phyloP scores from a whole-genome alignment of 2,797 vertebrate species.

The Xenopus petersii region DNA sequence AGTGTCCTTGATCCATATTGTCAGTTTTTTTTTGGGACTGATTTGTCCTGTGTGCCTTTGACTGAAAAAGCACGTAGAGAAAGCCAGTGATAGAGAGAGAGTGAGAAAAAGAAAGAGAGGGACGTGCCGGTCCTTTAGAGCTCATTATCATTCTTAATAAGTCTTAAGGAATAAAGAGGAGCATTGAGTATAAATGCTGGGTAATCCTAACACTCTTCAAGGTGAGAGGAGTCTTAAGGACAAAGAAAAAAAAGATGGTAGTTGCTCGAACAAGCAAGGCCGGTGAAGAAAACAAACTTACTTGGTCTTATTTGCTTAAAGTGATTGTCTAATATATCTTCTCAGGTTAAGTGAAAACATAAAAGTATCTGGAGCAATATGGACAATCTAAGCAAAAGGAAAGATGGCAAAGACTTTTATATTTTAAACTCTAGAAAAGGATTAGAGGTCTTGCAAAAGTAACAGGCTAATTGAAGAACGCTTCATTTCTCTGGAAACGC shows the following conservation, averaged over 20 bases:
- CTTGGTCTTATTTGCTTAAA: no score
- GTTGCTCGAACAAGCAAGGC: neutral
- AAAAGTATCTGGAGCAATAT: no score
- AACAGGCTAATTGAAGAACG: no score
- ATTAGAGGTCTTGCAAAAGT: no score
- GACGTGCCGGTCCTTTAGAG: conserved; percentile 87
- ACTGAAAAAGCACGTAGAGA: conserved; percentile 69
- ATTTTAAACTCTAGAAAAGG: no score
- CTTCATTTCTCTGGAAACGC: no score
- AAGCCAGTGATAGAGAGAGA: conserved; percentile 63
- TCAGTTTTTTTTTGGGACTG: conserved; percentile 71
- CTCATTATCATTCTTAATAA: conserved; percentile 99
- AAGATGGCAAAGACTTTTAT: no score
- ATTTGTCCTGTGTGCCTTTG: conserved; percentile 95
- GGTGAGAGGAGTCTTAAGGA: conserved; percentile 95
- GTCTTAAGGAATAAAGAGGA: conserved; percentile 98
- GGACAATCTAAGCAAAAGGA: no score
- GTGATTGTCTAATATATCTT: no score
- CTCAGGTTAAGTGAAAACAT: no score
- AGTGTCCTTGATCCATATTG: conserved; percentile 70
- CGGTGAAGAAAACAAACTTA: no score
- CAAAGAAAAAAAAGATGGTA: conserved; percentile 63
- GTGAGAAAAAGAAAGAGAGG: conserved; percentile 62
- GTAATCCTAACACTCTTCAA: conserved; percentile 98
- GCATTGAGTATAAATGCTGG: conserved; percentile 96